Conservation (phyloP, 2,797 vertebrate species). For the Coreius guichenoti region DNA sequence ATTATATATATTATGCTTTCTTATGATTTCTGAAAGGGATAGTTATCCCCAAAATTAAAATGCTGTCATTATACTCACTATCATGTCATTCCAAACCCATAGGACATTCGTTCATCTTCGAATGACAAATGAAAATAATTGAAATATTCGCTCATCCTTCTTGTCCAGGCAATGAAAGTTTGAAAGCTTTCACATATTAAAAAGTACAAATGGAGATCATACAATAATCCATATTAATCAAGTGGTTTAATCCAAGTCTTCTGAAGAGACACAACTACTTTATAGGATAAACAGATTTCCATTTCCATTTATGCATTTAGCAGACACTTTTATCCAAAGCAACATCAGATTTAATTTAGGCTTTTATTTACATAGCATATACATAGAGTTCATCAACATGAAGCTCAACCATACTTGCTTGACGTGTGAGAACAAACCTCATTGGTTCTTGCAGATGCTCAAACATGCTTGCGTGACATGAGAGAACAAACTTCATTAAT, state of each 20-base stretch:
- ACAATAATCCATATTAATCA: background rate
- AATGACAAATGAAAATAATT: background rate
- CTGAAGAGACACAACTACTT: background rate
- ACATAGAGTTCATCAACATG: no score
- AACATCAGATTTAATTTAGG: background rate
- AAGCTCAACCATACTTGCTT: no score
- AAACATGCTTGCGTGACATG: no score
- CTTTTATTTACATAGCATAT: background rate
- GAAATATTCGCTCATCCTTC: background rate
- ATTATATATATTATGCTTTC: background rate
- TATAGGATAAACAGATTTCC: background rate
- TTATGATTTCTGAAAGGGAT: background rate
- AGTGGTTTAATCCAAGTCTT: background rate
- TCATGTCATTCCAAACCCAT: background rate
- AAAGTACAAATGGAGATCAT: background rate
- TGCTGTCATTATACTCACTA: background rate
- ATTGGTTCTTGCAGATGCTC: no score
- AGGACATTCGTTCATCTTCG: background rate
- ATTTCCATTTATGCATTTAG: background rate
- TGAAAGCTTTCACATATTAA: background rate
- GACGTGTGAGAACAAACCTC: no score
- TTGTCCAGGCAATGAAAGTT: background rate
- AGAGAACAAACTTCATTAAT: no score
- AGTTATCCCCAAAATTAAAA: background rate
- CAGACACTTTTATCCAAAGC: background rate